phyloP scores from a whole-genome alignment of 2,113 vertebrate species.

The Isurus oxyrinchus region DNA sequence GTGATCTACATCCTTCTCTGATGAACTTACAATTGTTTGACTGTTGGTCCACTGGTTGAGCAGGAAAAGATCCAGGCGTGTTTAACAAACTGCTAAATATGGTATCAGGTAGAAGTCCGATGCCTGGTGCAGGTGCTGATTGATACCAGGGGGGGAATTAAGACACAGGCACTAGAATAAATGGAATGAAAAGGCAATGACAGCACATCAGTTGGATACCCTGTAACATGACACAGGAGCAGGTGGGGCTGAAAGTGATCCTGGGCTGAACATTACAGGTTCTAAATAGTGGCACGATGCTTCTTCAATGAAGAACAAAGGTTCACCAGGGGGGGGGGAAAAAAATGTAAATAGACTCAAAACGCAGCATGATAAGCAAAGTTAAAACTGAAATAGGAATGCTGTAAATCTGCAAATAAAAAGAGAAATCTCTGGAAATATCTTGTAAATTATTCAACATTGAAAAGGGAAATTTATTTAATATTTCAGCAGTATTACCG shows the following conservation, averaged over 20 bases:
- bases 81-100: background rate
- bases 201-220: background rate
- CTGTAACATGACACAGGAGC: background rate
- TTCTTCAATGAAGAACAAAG: background rate
- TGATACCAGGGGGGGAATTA: background rate
- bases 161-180: background rate
- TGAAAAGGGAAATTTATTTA: background rate
- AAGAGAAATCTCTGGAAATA: background rate
- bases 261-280: background rate
- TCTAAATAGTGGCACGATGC: background rate
- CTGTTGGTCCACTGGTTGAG: too few relatives aligned
- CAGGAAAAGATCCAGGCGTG: too few relatives aligned
- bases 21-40: background rate
- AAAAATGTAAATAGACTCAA: background rate
- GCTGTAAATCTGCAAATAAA: background rate
- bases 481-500: background rate
- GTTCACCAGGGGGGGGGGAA: background rate
- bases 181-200: background rate
- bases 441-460: background rate
- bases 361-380: background rate
- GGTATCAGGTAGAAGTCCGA: background rate
- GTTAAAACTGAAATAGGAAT: background rate
- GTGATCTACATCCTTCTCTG: background rate
- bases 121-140: background rate
- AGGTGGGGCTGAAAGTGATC: background rate